A percentile compares a stretch with the other conserved stretches of the same genome.
These are phyloP conservation scores for Himalopsyche kuldschensis DNA, from an alignment of 2,888 invertebrate species.

Conservation along the genomic window DNA sequence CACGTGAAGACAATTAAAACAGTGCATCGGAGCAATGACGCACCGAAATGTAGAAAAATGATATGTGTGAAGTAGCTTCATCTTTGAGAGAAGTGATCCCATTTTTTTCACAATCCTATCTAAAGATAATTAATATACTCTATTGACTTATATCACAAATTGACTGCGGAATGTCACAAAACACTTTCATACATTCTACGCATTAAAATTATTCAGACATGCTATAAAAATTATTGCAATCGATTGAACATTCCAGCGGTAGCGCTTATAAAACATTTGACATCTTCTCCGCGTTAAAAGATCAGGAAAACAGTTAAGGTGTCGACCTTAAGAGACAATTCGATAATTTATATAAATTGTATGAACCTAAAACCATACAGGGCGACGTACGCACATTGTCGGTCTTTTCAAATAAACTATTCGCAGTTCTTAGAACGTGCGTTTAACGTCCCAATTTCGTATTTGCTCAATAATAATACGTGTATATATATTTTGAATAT, in stretches of 20 bases:
- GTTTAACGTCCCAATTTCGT: neutral
- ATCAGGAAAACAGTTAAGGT: neutral
- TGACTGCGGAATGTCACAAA: neutral
- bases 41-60: neutral
- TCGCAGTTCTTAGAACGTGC: neutral
- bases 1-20: too few species aligned
- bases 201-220: neutral
- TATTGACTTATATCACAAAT: neutral
- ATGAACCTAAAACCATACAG: neutral
- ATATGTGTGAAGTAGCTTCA: neutral
- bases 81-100: neutral
- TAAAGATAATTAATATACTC: neutral
- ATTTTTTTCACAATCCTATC: neutral
- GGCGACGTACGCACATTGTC: neutral
- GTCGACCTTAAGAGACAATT: neutral
- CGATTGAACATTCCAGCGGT: neutral
- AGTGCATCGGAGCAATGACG: neutral
- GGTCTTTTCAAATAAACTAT: neutral
- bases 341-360: neutral
- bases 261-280: neutral
- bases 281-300: neutral
- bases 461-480: conserved; percentile 1
- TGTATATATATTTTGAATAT: conserved; percentile 16
- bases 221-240: neutral
- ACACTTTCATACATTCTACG: neutral